These are phyloP conservation scores for Sclerurus mexicanus DNA, from an alignment of 2,113 vertebrate genomes.

Conservation along the genomic window DNA sequence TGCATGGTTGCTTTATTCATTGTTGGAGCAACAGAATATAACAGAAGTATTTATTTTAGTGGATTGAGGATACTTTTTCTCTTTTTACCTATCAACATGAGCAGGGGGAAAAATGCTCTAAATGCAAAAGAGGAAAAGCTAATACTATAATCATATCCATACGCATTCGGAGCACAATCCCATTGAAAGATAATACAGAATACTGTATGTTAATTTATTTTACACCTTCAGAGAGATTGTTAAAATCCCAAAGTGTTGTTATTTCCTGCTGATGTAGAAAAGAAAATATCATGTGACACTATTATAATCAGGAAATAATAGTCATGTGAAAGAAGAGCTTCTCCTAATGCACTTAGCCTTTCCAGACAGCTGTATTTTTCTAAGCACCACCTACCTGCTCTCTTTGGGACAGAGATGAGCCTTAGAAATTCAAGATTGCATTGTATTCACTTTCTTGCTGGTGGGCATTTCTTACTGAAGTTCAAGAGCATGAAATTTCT, in stretches of 20 bases:
- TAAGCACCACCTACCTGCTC: conserved; percentile 12
- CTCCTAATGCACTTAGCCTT: neutral
- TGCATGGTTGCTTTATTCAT: conserved; percentile 74
- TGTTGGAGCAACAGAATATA: conserved; percentile 67
- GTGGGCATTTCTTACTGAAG: conserved; percentile 70
- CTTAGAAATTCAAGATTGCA: conserved; percentile 62
- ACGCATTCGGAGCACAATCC: neutral
- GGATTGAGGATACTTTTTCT: conserved; percentile 26
- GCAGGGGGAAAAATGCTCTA: conserved; percentile 3
- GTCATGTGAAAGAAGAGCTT: conserved; percentile 21
- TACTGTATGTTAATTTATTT: conserved; percentile 55
- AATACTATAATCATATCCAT: conserved; percentile 31
- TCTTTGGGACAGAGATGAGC: conserved; percentile 59
- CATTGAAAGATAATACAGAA: conserved; percentile 15
- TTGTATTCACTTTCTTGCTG: conserved; percentile 71
- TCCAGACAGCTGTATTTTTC: neutral
- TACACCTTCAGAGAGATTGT: neutral
- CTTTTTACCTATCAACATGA: neutral
- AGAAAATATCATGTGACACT: neutral
- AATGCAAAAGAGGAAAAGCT: conserved; percentile 45
- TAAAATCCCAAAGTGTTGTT: conserved; percentile 21
- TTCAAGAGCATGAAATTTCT: conserved; percentile 74
- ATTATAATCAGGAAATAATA: conserved; percentile 49
- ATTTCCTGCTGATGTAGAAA: conserved; percentile 6
- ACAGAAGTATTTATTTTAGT: conserved; percentile 75